These are phyloP conservation scores for Autographa gamma DNA, from an alignment of 2,888 invertebrate species.

Conservation along the genomic window DNA sequence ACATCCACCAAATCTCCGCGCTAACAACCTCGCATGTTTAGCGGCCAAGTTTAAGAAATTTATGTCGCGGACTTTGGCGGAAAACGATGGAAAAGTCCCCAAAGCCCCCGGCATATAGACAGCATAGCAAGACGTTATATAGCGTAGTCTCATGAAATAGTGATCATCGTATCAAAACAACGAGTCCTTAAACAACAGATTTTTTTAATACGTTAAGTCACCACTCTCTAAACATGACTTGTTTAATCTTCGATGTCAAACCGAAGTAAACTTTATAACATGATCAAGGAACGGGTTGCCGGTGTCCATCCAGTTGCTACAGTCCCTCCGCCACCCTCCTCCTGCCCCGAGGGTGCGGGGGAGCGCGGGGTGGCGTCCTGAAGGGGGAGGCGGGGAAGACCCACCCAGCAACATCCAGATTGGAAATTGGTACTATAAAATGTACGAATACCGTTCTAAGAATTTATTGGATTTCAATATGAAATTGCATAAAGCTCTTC, in stretches of 20 bases:
- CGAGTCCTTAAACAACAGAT: no score
- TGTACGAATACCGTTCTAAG: slow-evolving; percentile 6
- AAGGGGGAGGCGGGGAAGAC: neutral
- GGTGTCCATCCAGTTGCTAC: slow-evolving; percentile 2
- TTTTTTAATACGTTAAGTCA: neutral
- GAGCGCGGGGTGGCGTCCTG: neutral
- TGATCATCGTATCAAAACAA: neutral
- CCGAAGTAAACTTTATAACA: neutral
- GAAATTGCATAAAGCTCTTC: neutral
- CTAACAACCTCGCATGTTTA: slow-evolving; percentile 18
- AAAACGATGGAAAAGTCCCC: neutral
- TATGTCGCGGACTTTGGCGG: neutral
- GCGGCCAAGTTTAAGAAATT: slow-evolving; percentile 14
- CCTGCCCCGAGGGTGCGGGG: no score
- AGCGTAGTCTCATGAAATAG: neutral
- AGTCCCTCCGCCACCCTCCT: neutral
- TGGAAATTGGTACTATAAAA: slow-evolving; percentile 5
- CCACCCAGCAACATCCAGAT: slow-evolving; percentile 7
- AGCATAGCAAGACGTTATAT: neutral
- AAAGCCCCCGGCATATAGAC: neutral
- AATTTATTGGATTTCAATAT: slow-evolving; percentile 3
- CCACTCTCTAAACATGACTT: neutral
- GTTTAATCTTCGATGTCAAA: neutral
- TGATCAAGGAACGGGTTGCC: neutral
- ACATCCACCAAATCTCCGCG: slow-evolving; percentile 33